Evolutionary conservation across 2,113 vertebrate genomes (phyloP).

Genomic region (Cebus imitator): DNA sequence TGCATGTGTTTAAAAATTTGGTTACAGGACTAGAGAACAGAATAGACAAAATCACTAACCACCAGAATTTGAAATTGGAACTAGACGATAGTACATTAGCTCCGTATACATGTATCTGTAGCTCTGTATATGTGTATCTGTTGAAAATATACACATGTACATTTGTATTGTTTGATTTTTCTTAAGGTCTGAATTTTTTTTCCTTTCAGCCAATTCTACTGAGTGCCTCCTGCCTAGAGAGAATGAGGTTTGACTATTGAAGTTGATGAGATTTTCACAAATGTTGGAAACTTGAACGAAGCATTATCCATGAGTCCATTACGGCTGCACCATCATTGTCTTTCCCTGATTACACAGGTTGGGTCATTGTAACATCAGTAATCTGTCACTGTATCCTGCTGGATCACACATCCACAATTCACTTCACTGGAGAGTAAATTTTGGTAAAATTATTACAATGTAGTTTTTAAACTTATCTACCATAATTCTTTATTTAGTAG

Average conservation of each 20-base stretch:
- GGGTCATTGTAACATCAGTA: rapidly evolving
- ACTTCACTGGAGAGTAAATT: neutral
- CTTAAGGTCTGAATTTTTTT: neutral
- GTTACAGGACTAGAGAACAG: neutral
- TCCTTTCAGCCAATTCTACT: neutral
- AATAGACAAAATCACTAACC: neutral
- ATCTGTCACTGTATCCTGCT: neutral
- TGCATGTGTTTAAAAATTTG: neutral
- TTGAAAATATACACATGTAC: neutral
- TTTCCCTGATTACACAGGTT: no score
- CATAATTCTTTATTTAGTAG: neutral
- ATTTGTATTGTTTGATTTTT: neutral
- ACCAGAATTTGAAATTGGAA: neutral
- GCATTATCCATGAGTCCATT: neutral
- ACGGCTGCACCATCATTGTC: no score
- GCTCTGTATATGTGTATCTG: no score
- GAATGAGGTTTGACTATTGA: no score
- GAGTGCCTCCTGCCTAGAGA: neutral
- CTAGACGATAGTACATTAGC: neutral
- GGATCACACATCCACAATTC: no score
- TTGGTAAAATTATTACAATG: neutral
- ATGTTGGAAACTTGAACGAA: no score
- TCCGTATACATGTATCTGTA: no score
- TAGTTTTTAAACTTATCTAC: neutral
- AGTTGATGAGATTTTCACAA: neutral